Evolutionary conservation across 2,113 vertebrate species (phyloP).

Genomic region (Nipponia nippon): DNA sequence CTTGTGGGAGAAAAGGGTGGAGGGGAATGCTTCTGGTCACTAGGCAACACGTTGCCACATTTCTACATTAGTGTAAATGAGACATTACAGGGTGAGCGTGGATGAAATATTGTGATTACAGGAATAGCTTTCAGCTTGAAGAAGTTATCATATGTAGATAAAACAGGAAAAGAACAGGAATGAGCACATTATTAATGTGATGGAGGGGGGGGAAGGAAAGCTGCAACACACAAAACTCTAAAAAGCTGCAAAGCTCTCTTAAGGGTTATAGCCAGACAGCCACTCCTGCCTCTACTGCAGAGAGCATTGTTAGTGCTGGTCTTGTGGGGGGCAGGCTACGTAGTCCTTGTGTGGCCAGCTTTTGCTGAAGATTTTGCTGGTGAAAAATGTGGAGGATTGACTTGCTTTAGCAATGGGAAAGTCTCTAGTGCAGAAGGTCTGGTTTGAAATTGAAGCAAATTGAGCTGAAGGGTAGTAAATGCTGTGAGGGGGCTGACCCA

Average conservation of each 20-base stretch:
- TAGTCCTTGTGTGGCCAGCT: too few relatives aligned
- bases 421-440: not conserved
- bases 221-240: not conserved
- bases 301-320: not conserved
- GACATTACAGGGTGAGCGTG: not conserved
- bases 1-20: not conserved
- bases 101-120: conserved; percentile 3
- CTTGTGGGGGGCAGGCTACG: fast-evolving
- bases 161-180: not conserved
- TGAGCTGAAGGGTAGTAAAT: not conserved
- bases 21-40: not conserved
- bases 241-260: not conserved
- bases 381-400: not conserved
- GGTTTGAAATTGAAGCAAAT: not conserved
- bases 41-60: not conserved
- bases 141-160: not conserved
- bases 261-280: not conserved
- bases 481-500: not conserved
- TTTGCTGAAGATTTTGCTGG: not conserved
- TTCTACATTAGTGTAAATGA: not conserved
- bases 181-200: not conserved
- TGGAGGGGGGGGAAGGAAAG: not conserved
- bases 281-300: not conserved
- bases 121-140: not conserved
- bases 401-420: not conserved